Conservation (phyloP, 2,888 invertebrate species). For the Deroplatys truncata region DNA sequence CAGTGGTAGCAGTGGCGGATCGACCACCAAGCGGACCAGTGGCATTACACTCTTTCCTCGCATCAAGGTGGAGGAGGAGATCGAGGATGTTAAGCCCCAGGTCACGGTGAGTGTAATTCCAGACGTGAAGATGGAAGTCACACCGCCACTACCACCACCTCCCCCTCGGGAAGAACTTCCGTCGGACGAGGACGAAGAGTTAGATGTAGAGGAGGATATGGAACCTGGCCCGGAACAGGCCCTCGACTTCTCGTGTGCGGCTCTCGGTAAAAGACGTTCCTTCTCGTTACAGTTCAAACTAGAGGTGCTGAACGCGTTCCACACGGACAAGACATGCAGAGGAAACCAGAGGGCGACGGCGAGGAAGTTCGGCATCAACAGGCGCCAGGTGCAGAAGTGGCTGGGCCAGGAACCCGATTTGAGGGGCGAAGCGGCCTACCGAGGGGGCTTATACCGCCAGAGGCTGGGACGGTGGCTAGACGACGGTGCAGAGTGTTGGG, state of each 20-base stretch:
- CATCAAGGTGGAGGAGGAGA: background rate
- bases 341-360: slow-evolving; percentile 51
- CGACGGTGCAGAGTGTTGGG: slow-evolving; percentile 23
- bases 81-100: slow-evolving; percentile 3
- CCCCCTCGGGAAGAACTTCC: background rate
- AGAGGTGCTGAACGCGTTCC: slow-evolving; percentile 48
- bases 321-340: slow-evolving; percentile 43
- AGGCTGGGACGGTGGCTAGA: slow-evolving; percentile 39
- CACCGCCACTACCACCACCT: background rate
- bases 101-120: slow-evolving; percentile 21
- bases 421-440: slow-evolving; percentile 39
- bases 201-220: slow-evolving; percentile 32
- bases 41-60: background rate
- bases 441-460: slow-evolving; percentile 42
- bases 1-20: slow-evolving; percentile 8
- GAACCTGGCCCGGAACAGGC: slow-evolving; percentile 34
- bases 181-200: slow-evolving; percentile 31
- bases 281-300: slow-evolving; percentile 49
- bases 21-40: background rate
- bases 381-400: slow-evolving; percentile 52
- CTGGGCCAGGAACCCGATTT: slow-evolving; percentile 45
- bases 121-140: slow-evolving; percentile 19
- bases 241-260: slow-evolving; percentile 37
- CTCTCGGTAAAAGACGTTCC: slow-evolving; percentile 42
- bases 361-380: slow-evolving; percentile 49